Conservation (phyloP, 2,797 vertebrate species). For the Sebastes vulpes region DNA sequence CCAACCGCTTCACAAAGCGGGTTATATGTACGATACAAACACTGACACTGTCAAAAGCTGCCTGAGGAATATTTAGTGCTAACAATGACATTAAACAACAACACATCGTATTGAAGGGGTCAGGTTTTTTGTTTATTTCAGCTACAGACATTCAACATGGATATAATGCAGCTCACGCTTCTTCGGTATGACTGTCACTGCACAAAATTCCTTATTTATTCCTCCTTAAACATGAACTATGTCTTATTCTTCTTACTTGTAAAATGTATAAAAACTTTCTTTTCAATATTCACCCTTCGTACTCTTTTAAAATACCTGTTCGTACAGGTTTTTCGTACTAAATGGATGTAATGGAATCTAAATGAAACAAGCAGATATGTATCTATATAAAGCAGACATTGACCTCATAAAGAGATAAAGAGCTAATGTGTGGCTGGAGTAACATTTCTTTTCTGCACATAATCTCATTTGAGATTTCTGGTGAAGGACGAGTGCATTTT, state of each 20-base stretch:
- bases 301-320: not conserved
- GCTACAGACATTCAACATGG: not conserved
- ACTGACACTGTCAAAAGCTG: constrained; percentile 7
- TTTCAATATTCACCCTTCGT: not conserved
- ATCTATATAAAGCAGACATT: not conserved
- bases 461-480: not conserved
- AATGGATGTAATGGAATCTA: not conserved
- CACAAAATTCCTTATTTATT: not conserved
- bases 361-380: not conserved
- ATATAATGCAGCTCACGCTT: not conserved
- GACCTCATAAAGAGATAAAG: not conserved
- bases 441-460: not conserved
- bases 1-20: not conserved
- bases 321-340: not conserved
- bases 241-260: not conserved
- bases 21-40: constrained; percentile 3
- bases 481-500: not conserved
- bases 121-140: not conserved
- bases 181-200: not conserved
- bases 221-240: too few species aligned
- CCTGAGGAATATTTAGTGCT: constrained; percentile 16
- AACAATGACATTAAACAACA: constrained; percentile 13
- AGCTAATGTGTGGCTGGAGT: not conserved
- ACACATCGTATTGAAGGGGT: not conserved
- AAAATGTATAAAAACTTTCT: not conserved